Evolutionary conservation across 2,888 invertebrate species (phyloP), one percentile per base, ranked within the genome.

Genomic region (Heliconius charithonia): DNA sequence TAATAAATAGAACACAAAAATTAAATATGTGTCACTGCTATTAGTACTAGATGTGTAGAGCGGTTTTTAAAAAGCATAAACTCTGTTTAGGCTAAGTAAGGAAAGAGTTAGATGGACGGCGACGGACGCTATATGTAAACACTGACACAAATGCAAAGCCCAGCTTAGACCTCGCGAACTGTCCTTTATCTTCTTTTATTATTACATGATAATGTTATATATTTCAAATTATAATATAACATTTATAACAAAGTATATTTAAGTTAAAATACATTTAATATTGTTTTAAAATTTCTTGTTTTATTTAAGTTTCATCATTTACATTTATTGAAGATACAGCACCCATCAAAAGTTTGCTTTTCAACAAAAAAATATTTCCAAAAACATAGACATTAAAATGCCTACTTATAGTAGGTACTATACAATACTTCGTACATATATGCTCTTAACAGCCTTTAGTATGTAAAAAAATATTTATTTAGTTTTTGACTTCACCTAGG

Each of bases 401-500:
- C 19, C 37, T 67, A 37, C n/a, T 37, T 41, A 67, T 37, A 25
- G 13, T 37, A 9, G 9, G 9, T 22, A 56, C 29, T 29, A 56
- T 29, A 32, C 13, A 72, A 32, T 25, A 32, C 56, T 72, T 56
- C 16, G 16, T 72, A 37, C 32, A 37, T 37, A n/a, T n/a, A 32
- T n/a, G 13, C 19, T 41, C n/a, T 62, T 22, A 70, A 45, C 76
- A 69, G 76, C 76, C 76, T 27, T 70, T 71, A 29, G 45, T 76
- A 51, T 62, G 27, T 76, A 71, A 76, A 76, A 76, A 72, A 72
- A 72, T 59, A 72, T 59, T 32, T 59, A 72, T 59, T 72, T 72
- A 56, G 72, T 75, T 89, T 90, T 89, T 86, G 88, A 92, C 90
- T 90, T 89, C 90, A 90, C 86, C 91, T 89, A 90, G 89, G 88